These are phyloP conservation scores for Heterodera schachtii DNA, from an alignment of 1,140 invertebrate genomes.

Conservation along the genomic window DNA sequence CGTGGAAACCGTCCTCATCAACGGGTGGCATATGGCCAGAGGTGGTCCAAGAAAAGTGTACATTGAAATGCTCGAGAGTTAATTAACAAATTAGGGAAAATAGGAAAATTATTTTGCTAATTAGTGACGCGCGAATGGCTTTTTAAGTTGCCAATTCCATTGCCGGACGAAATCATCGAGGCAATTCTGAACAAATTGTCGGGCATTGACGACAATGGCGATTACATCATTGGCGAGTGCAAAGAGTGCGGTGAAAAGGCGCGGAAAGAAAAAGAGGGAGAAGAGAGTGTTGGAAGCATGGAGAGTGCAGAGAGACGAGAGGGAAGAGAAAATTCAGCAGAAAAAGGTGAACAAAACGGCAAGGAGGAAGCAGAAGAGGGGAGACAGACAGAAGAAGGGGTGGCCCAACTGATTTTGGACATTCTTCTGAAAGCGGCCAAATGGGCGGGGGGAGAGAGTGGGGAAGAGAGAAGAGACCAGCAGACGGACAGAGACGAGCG, in stretches of 20 bases:
- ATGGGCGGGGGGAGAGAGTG: neutral
- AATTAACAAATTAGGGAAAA: neutral
- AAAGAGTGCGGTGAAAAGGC: neutral
- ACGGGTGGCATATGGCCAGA: neutral
- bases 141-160: conserved; percentile 1
- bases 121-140: too few relatives aligned
- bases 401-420: neutral
- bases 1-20: neutral
- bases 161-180: conserved; percentile 13
- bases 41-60: neutral
- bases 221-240: neutral
- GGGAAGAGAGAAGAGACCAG: too few relatives aligned
- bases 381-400: neutral
- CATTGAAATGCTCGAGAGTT: neutral
- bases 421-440: neutral
- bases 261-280: neutral
- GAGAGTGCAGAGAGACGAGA: neutral
- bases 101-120: too few relatives aligned
- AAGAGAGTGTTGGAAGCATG: neutral
- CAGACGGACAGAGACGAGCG: neutral
- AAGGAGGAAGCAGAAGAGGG: neutral
- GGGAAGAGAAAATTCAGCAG: neutral
- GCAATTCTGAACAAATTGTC: conserved; percentile 15
- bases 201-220: neutral
- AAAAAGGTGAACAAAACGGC: neutral